phyloP scores from a whole-genome alignment of 2,113 vertebrate genomes.

The Muntiacus muntjak region DNA sequence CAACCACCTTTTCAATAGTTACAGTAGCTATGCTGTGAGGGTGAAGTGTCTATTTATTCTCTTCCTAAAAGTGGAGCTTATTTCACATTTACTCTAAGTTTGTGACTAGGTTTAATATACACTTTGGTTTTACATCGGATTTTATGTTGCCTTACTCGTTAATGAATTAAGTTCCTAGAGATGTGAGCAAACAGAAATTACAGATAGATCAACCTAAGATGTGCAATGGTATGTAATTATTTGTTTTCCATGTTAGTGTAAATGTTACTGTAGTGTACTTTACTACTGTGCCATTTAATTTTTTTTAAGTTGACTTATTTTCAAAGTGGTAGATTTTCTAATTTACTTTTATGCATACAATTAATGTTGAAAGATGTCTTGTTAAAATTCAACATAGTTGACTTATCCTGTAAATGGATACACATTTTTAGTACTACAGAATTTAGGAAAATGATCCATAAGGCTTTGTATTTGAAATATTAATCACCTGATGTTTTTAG shows the following conservation, averaged over 20 bases:
- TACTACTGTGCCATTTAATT: background rate
- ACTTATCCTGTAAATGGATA: background rate
- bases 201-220: slow-evolving; percentile 5
- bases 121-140: background rate
- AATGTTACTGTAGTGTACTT: slow-evolving; percentile 35
- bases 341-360: slow-evolving; percentile 14
- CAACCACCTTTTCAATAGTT: background rate
- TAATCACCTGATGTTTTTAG: background rate
- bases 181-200: slow-evolving; percentile 28
- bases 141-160: background rate
- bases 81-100: slow-evolving; percentile 24
- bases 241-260: slow-evolving; percentile 32
- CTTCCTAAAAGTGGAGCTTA: slow-evolving; percentile 30
- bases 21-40: slow-evolving; percentile 6
- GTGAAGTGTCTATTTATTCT: slow-evolving; percentile 20
- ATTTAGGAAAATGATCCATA: slow-evolving; percentile 4
- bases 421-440: background rate
- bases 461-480: background rate
- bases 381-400: slow-evolving; percentile 18
- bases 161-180: slow-evolving; percentile 23
- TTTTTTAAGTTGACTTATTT: background rate
- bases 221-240: slow-evolving; percentile 27
- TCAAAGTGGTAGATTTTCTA: slow-evolving; percentile 22
- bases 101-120: background rate
- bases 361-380: background rate